Evolutionary conservation across 2,797 vertebrate genomes (phyloP), one percentile per base, ranked within the genome.

Genomic region (Tinamus major): DNA sequence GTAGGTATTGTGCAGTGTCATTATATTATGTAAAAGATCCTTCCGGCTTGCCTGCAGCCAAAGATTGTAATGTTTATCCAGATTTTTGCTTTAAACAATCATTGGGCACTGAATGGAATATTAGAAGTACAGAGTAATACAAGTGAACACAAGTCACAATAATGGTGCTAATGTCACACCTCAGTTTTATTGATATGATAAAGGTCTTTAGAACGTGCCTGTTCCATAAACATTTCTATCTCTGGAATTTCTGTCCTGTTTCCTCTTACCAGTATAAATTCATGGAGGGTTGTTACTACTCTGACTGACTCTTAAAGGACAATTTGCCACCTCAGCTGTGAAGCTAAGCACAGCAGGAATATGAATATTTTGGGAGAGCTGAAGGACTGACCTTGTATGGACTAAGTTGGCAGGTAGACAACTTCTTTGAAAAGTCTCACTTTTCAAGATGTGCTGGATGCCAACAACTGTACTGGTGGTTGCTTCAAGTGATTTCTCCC

Each of bases 1-100:
- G 42, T 59, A 72, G 41, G 33, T 87, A 61, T 23, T 80, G 29
- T 79, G 51, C 35, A n/a, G 56, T 80, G 72, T 53, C 70, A 24
- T 67, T 48, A 33, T 21, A 24, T 46, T 71, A 64, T 8, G 1
- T 56, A 46, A 44, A 85, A 77, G 42, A 48, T 80, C 44, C 46
- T 79, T 71, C 31, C 58, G 68, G 27, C 31, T 79, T 89, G 20
- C 62, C 64, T 72, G 31, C 67, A 39, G 76, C 85, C 16, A 69
- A 79, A 76, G 33, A 61, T 44, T 62, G 19, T 33, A 53, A 62
- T 58, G 63, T 58, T 69, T 44, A 61, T 8, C 53, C 5, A 78
- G 74, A 46, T 48, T 44, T 35, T 89, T 58, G 26, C 31, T 82
- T 85, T 76, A 79, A 84, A 79, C 24, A 79, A 78, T 46, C 42